phyloP scores from a whole-genome alignment of 2,113 vertebrate species.

The Argyrosomus japonicus region DNA sequence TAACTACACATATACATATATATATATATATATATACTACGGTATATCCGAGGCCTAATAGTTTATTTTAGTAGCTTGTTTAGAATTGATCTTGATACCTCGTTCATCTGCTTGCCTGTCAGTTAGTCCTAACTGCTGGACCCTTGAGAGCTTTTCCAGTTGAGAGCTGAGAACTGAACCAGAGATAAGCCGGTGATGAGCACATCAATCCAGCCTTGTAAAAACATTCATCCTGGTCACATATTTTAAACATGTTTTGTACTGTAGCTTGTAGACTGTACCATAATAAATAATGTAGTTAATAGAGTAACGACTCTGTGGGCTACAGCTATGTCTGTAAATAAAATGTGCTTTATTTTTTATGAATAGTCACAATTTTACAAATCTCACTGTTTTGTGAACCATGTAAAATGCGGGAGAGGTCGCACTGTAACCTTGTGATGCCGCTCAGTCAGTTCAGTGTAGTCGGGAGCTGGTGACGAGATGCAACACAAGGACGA shows the following conservation, averaged over 20 bases:
- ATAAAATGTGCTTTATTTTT: background rate
- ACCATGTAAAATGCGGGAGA: conserved; percentile 6
- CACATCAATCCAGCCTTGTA: conserved; percentile 24
- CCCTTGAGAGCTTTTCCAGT: conserved; percentile 21
- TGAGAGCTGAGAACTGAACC: conserved; percentile 36
- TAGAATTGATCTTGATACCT: background rate
- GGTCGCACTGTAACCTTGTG: conserved; percentile 43
- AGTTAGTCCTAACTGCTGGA: conserved; percentile 9
- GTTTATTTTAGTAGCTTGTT: conserved; percentile 16
- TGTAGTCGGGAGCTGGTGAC: conserved; percentile 42
- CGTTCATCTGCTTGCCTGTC: background rate
- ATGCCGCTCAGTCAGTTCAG: conserved; percentile 39
- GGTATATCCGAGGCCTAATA: background rate
- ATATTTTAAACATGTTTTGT: background rate
- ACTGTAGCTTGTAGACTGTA: background rate
- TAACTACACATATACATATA: background rate
- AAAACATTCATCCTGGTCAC: background rate
- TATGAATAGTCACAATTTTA: background rate
- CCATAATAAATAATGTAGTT: background rate
- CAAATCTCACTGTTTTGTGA: conserved; percentile 6
- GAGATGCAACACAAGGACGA: conserved; percentile 69
- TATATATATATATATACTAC: background rate
- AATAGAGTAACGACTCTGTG: background rate
- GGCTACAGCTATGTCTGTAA: background rate
- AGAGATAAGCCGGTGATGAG: conserved; percentile 47